Evolutionary conservation across 2,888 invertebrate genomes (phyloP).

Genomic region (Ectemnius continuus): DNA sequence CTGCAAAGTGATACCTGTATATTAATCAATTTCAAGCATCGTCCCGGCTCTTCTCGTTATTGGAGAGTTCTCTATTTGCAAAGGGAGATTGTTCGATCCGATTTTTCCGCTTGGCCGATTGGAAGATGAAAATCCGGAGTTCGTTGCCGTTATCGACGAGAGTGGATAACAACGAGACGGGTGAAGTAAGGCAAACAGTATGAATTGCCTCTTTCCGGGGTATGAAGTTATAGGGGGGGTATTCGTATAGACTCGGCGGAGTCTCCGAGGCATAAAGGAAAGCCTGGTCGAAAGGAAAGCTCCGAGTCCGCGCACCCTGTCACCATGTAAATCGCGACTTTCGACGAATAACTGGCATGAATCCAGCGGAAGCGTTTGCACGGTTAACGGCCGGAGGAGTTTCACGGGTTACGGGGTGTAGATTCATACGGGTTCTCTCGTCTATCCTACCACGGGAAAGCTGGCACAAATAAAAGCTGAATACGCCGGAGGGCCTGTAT

Average conservation of each 20-base stretch:
- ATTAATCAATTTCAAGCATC: too few species aligned
- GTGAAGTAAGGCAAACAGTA: slow-evolving; percentile 27
- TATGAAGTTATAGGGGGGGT: slow-evolving; percentile 11
- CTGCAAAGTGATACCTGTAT: too few species aligned
- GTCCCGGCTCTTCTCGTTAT: too few species aligned
- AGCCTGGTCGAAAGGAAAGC: slow-evolving; percentile 38
- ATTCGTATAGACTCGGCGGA: slow-evolving; percentile 33
- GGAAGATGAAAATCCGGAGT: slow-evolving; percentile 17
- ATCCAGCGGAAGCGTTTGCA: slow-evolving; percentile 42
- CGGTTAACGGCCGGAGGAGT: slow-evolving; percentile 28
- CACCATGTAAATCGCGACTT: slow-evolving; percentile 44
- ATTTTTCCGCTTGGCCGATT: slow-evolving; percentile 1
- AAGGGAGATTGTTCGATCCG: background rate
- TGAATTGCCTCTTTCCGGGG: slow-evolving; percentile 40
- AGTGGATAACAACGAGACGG: background rate
- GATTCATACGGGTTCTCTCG: slow-evolving; percentile 36
- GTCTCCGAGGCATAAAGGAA: slow-evolving; percentile 37
- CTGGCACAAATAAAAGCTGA: slow-evolving; percentile 32
- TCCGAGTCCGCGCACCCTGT: slow-evolving; percentile 11
- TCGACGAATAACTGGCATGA: slow-evolving; percentile 43
- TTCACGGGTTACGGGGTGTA: slow-evolving; percentile 13
- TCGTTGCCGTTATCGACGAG: slow-evolving; percentile 26
- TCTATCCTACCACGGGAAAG: slow-evolving; percentile 15
- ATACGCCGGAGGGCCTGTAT: too few species aligned
- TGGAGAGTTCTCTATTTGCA: too few species aligned